Conservation (phyloP, 2,113 vertebrate genomes). For the Rafetus swinhoei region DNA sequence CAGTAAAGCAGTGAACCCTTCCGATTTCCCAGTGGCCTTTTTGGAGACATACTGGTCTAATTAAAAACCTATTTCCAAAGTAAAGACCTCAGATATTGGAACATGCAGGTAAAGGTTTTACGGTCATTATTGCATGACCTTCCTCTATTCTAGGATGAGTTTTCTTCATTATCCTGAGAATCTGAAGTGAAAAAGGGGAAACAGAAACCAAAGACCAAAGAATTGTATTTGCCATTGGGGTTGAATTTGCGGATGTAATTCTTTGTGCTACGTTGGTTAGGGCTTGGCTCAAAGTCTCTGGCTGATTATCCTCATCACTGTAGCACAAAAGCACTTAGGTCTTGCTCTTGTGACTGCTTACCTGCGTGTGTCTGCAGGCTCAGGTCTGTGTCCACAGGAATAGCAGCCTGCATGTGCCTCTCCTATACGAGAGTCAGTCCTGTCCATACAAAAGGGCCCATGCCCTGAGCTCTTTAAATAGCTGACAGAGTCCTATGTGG, state of each 20-base stretch:
- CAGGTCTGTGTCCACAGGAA: background rate
- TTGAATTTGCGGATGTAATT: background rate
- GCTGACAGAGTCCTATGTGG: too few species aligned
- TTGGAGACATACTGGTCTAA: background rate
- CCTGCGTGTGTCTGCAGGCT: background rate
- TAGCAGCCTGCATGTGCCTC: background rate
- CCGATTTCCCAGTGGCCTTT: accelerated
- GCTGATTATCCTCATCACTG: background rate
- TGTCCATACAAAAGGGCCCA: too few species aligned
- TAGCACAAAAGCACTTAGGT: background rate
- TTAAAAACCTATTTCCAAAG: background rate
- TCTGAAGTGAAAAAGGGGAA: background rate
- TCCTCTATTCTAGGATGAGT: background rate
- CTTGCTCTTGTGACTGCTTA: background rate
- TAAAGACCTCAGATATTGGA: too few species aligned
- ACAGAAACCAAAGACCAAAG: background rate
- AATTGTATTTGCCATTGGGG: background rate
- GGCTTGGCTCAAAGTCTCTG: background rate
- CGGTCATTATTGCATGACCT: background rate
- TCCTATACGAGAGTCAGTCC: too few species aligned
- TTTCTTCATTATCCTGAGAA: background rate
- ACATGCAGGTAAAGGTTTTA: background rate
- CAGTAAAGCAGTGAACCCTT: background rate
- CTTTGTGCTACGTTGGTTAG: background rate
- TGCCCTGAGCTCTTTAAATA: too few species aligned